Evolutionary conservation across 2,113 vertebrate species (phyloP).

Genomic region (Urocolius indicus): DNA sequence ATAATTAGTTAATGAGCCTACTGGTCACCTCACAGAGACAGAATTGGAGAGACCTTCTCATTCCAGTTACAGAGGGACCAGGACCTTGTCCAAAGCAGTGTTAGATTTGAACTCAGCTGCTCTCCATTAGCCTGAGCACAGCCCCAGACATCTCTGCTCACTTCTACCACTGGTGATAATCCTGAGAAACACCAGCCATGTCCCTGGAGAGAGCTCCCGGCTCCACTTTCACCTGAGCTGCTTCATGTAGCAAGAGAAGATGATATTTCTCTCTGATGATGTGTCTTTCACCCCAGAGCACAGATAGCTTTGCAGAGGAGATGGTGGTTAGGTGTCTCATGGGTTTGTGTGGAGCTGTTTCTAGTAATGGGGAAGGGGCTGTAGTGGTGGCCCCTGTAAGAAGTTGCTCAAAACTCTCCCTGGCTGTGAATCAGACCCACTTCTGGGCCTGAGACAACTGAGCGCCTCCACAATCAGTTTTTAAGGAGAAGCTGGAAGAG

Average conservation of each 20-base stretch:
- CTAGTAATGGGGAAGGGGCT: too few relatives aligned
- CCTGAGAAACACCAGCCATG: background rate
- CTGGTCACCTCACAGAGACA: background rate
- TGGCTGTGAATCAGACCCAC: too few relatives aligned
- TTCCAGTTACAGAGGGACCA: background rate
- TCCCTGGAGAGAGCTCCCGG: background rate
- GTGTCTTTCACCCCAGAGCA: background rate
- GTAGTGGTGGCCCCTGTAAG: too few relatives aligned
- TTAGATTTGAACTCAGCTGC: background rate
- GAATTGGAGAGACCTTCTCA: background rate
- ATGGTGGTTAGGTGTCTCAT: background rate
- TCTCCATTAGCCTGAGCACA: background rate
- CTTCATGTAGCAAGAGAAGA: background rate
- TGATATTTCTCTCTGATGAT: background rate
- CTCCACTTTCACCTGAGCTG: background rate
- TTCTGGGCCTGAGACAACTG: too few relatives aligned
- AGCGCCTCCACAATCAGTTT: too few relatives aligned
- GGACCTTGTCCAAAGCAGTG: background rate
- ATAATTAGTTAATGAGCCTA: background rate
- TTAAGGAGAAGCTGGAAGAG: too few relatives aligned
- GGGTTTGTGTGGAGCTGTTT: too few relatives aligned
- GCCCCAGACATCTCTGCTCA: background rate
- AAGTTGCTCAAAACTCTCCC: too few relatives aligned
- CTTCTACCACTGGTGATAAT: background rate
- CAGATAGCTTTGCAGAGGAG: background rate